Percentiles rank a stretch among this genome's conserved stretches.
These are phyloP conservation scores for Aegotheles bennettii DNA, from an alignment of 2,113 vertebrate genomes.

Conservation along the genomic window DNA sequence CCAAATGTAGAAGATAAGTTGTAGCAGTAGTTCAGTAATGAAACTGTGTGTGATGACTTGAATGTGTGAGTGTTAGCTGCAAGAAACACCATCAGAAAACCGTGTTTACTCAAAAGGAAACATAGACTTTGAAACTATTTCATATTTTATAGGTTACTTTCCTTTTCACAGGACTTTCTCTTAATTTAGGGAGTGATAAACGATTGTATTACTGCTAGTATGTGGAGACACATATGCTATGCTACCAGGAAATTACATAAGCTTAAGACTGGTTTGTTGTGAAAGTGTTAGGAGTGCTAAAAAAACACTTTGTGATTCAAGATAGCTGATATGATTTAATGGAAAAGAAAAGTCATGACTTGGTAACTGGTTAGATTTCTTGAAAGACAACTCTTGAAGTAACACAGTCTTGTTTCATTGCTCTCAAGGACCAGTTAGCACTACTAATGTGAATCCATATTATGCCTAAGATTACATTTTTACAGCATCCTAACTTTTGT, in stretches of 20 bases:
- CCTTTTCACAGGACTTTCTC: background rate
- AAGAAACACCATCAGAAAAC: background rate
- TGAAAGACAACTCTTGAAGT: background rate
- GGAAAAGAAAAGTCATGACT: constrained; percentile 21
- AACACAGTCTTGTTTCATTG: background rate
- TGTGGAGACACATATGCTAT: background rate
- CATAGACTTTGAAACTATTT: background rate
- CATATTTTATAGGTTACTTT: background rate
- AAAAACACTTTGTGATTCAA: constrained; percentile 26
- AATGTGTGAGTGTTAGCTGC: background rate
- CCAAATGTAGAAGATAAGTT: background rate
- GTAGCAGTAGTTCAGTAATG: background rate
- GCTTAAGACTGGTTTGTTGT: background rate
- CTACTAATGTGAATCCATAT: background rate
- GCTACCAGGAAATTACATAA: constrained; percentile 39
- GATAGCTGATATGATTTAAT: constrained; percentile 25
- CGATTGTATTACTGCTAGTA: background rate
- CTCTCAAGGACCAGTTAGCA: background rate
- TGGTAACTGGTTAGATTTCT: background rate
- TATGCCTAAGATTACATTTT: background rate
- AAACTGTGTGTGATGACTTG: background rate
- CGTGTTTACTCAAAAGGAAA: background rate
- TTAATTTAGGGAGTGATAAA: background rate
- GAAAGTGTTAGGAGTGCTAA: background rate
- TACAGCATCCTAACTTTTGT: background rate